A percentile compares a stretch with the other conserved stretches of the same genome.
Conservation (phyloP, 1,140 invertebrate species). For the Sitodiplosis mosellana region DNA sequence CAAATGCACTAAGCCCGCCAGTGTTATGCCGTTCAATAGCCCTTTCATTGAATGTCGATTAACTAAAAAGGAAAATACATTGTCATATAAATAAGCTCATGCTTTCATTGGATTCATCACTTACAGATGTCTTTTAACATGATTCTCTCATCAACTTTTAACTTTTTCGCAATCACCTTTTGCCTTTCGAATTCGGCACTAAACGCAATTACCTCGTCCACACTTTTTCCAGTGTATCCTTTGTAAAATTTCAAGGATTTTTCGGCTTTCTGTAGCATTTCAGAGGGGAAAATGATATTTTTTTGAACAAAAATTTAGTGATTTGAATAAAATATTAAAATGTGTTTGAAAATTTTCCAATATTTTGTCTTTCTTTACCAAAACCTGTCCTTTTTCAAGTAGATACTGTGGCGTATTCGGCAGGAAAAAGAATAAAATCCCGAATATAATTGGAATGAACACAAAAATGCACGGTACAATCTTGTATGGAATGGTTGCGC, state of each 20-base stretch:
- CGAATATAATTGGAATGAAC: background rate
- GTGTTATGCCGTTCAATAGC: background rate
- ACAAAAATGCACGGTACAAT: background rate
- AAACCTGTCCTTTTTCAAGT: background rate
- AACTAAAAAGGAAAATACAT: background rate
- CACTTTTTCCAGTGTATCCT: background rate
- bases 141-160: background rate
- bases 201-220: background rate
- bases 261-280: background rate
- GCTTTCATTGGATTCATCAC: background rate
- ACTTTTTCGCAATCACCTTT: background rate
- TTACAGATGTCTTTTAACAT: background rate
- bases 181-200: background rate
- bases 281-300: too few species aligned
- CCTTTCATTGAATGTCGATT: background rate
- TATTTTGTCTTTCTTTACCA: background rate
- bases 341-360: background rate
- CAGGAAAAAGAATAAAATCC: background rate
- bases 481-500: background rate
- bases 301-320: too few species aligned
- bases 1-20: background rate
- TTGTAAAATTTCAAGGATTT: background rate
- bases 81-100: background rate
- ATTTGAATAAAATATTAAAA: background rate
- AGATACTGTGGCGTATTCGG: background rate